Evolutionary conservation across 2,113 vertebrate species (phyloP).

Genomic region (Heptranchias perlo): DNA sequence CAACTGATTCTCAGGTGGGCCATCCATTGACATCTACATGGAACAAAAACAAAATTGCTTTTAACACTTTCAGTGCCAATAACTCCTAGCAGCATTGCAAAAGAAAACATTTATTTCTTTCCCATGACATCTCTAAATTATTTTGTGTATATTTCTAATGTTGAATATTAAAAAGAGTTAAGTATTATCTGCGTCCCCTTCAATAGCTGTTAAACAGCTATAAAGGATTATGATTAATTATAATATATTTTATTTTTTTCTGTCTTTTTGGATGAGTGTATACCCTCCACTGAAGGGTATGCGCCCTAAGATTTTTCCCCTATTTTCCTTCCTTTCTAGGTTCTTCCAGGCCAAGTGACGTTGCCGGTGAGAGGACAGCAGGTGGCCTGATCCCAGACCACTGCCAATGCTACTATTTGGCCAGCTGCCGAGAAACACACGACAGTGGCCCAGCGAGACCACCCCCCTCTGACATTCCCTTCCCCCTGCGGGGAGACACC

Average conservation of each 20-base stretch:
- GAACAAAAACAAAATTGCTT: constrained; percentile 28
- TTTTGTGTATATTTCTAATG: neutral
- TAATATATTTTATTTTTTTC: neutral
- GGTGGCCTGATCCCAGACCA: constrained; percentile 18
- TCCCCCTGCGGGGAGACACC: constrained; percentile 30
- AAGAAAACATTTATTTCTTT: neutral
- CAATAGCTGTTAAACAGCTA: neutral
- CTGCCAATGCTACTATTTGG: neutral
- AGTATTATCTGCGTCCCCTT: neutral
- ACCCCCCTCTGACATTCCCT: neutral
- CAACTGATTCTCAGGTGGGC: constrained; percentile 10
- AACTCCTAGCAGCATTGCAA: neutral
- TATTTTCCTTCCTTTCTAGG: neutral
- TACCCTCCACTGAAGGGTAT: neutral
- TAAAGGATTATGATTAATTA: neutral
- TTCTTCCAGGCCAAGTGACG: neutral
- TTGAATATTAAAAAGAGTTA: neutral
- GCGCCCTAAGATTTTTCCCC: neutral
- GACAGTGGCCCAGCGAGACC: neutral
- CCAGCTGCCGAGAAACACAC: constrained; percentile 8
- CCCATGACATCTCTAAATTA: neutral
- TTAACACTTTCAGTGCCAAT: constrained; percentile 30
- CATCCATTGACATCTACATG: constrained; percentile 15
- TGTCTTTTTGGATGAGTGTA: neutral
- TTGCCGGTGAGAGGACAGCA: constrained; percentile 7